phyloP scores from a whole-genome alignment of 2,113 vertebrate genomes.

The Laticauda colubrina region DNA sequence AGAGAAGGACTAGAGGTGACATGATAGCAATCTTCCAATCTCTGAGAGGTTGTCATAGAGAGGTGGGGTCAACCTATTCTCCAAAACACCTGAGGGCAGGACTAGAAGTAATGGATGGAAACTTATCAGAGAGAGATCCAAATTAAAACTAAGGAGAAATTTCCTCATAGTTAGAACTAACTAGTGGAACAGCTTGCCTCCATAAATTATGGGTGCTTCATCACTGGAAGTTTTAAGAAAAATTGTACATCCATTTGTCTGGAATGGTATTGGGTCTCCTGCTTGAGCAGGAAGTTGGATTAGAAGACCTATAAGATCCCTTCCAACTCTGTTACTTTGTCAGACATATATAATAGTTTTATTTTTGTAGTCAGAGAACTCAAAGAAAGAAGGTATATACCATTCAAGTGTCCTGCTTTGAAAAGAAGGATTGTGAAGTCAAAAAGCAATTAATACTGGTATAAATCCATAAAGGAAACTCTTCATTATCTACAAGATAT shows the following conservation, averaged over 20 bases:
- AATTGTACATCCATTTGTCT: neutral
- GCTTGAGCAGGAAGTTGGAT: neutral
- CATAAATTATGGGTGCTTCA: neutral
- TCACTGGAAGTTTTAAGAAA: neutral
- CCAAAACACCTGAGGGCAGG: neutral
- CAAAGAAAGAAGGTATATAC: neutral
- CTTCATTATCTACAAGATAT: neutral
- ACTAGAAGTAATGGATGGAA: neutral
- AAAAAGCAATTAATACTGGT: neutral
- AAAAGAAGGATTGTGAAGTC: neutral
- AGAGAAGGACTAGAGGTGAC: neutral
- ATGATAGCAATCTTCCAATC: neutral
- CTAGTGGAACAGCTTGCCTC: too few species aligned
- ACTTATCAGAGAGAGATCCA: neutral
- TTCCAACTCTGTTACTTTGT: neutral
- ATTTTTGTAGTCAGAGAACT: neutral
- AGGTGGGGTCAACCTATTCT: neutral
- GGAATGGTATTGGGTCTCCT: neutral
- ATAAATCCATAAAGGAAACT: neutral
- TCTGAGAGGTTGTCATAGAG: neutral
- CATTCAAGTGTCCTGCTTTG: neutral
- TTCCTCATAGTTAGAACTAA: neutral
- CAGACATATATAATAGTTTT: neutral
- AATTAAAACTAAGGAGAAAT: neutral
- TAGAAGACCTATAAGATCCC: neutral